phyloP scores from a whole-genome alignment of 2,113 vertebrate genomes.

The Engraulis encrasicolus region DNA sequence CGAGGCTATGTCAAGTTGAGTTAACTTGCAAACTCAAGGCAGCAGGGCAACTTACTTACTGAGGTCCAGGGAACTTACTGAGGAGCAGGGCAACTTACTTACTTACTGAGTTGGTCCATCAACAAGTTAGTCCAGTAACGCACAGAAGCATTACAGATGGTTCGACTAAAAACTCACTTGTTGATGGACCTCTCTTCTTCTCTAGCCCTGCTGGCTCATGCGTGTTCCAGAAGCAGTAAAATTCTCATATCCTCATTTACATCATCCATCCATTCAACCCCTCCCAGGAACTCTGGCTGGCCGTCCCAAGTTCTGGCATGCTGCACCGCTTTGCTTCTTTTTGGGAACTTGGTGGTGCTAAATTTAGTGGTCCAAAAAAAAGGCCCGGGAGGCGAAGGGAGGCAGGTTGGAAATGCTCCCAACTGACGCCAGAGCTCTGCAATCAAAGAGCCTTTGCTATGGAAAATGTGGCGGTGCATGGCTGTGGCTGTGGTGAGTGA shows the following conservation, averaged over 20 bases:
- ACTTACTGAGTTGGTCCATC: no score
- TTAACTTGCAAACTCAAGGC: no score
- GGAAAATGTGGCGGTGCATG: constrained; percentile 37
- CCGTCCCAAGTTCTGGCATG: constrained; percentile 47
- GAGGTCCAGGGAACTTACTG: neutral
- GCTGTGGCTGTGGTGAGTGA: neutral
- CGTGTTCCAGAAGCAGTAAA: neutral
- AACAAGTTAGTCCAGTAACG: no score
- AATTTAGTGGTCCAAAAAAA: constrained; percentile 52
- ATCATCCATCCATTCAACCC: neutral
- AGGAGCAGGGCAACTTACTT: neutral
- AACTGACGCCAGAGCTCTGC: constrained; percentile 29
- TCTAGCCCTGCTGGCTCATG: neutral
- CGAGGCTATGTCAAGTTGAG: no score
- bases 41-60: no score
- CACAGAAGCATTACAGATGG: no score
- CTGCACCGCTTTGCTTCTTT: no score
- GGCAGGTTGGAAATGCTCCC: no score
- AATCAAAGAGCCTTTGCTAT: constrained; percentile 54
- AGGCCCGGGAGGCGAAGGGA: no score
- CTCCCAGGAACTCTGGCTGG: constrained; percentile 45
- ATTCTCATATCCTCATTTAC: constrained; percentile 11
- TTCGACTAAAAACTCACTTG: no score
- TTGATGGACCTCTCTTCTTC: neutral
- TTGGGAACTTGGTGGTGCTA: constrained; percentile 42